phyloP scores from a whole-genome alignment of 92 coral and sea anemone genomes.

The Parazoanthus atlanticus region DNA sequence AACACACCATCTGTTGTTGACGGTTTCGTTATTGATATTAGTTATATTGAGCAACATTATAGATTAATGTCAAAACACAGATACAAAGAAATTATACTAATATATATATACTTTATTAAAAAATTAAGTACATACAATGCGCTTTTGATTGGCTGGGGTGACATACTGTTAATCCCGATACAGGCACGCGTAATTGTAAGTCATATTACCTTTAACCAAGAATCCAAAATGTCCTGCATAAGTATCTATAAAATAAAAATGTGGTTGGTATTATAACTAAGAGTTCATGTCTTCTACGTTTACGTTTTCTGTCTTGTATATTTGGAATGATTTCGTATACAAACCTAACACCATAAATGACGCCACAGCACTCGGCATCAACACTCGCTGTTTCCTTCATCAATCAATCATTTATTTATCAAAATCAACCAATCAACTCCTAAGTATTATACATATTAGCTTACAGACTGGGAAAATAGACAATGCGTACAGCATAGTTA shows the following conservation, averaged over 20 bases:
- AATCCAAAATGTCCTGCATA: slow-evolving; percentile 95
- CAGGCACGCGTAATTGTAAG: background rate
- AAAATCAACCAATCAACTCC: background rate
- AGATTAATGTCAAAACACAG: too few species aligned
- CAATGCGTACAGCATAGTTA: background rate
- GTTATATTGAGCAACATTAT: too few species aligned
- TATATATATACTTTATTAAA: too few species aligned
- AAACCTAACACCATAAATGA: background rate
- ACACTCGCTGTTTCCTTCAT: background rate
- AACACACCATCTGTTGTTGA: too few species aligned
- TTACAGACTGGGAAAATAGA: too few species aligned
- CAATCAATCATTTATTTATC: background rate
- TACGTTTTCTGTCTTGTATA: background rate
- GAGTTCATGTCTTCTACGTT: background rate
- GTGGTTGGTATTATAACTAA: background rate
- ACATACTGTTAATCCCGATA: too few species aligned
- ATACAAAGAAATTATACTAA: too few species aligned
- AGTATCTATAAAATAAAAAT: slow-evolving; percentile 62
- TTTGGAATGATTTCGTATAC: background rate
- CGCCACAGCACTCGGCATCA: background rate
- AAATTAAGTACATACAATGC: too few species aligned
- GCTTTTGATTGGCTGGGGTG: too few species aligned
- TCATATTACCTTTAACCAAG: slow-evolving; percentile 84
- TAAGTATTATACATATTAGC: too few species aligned
- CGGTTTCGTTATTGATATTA: too few species aligned